Base-by-base conservation (phyloP, 2,797 vertebrate species). In the Pogoniulus pusillus region DNA sequence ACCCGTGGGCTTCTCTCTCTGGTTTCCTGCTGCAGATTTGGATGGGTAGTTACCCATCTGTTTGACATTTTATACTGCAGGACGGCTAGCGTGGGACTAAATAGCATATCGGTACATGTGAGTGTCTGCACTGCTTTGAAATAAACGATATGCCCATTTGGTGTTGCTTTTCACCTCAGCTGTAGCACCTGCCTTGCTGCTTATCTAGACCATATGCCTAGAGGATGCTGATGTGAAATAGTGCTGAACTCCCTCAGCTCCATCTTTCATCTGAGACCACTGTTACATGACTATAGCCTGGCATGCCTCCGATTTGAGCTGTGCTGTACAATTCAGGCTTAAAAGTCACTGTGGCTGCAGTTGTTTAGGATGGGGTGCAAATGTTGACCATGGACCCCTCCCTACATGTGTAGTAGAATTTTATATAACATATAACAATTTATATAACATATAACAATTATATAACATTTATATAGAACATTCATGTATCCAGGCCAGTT, bases 401-500 rank as follows among this genome's bases (percentile, higher is more conserved):
- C 32, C 72, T 58, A 90, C 47, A 82, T 3, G 24, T 24, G 65
- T 85, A 89, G 88, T 87, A 93, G 95, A 94, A 93, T 93, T 86
- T 95, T 87, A 85, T 89, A 45, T 95, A 96, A 96, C 95, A n/a
- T n/a, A n/a, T n/a, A n/a, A n/a, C n/a, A n/a, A n/a, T n/a, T n/a
- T n/a, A n/a, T n/a, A n/a, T n/a, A n/a, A n/a, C n/a, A n/a, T n/a
- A n/a, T n/a, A n/a, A n/a, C n/a, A n/a, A n/a, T n/a, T n/a, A n/a
- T n/a, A n/a, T n/a, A n/a, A n/a, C n/a, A n/a, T n/a, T 87, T 95
- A 89, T 86, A 90, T 90, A 89, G 0, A 24, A 90, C 95, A 97
- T 97, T 97, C 95, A 95, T 94, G 92, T 96, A 96, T 87, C 88
- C 79, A 91, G 95, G 97, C 95, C 96, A 96, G 96, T 94, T 96